These are phyloP conservation scores for Phrynocephalus vlangalii DNA, from an alignment of 2,797 vertebrate species.

Conservation along the genomic window DNA sequence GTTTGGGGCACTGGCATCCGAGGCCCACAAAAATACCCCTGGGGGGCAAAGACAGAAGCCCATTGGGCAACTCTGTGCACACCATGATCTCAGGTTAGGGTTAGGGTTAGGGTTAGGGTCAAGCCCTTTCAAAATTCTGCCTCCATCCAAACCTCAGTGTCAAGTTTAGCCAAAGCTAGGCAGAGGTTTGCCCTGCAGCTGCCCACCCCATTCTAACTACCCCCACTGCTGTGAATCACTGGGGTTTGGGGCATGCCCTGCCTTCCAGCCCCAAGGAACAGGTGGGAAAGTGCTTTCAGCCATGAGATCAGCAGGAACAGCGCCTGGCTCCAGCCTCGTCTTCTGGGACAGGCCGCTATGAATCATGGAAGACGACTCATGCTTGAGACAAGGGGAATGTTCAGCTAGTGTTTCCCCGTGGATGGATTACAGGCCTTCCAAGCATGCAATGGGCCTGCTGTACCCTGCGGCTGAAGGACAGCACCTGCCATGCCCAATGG, in stretches of 20 bases:
- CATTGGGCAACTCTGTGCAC: no score
- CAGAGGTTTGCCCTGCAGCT: not conserved
- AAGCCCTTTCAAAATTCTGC: not conserved
- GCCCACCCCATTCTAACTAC: not conserved
- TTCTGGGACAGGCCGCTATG: not conserved
- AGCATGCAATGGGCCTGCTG: not conserved
- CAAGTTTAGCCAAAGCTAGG: not conserved
- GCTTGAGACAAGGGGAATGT: not conserved
- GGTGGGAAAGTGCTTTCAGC: conserved; percentile 15
- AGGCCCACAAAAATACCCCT: no score
- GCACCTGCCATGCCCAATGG: not conserved
- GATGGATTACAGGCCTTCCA: not conserved
- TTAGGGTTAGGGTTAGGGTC: no score
- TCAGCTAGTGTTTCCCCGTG: not conserved
- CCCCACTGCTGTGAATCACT: not conserved
- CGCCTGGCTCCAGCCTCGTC: not conserved
- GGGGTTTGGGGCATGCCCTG: not conserved
- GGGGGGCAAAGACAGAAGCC: no score
- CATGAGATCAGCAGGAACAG: not conserved
- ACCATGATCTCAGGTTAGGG: no score
- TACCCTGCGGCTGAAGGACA: not conserved
- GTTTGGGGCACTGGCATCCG: no score
- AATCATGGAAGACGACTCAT: not conserved
- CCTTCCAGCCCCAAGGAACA: conserved; percentile 1
- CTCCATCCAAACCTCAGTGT: not conserved